Evolutionary conservation across 2,113 vertebrate species (phyloP), one percentile per base, ranked within the genome.

Genomic region (Bolborhynchus lineola): DNA sequence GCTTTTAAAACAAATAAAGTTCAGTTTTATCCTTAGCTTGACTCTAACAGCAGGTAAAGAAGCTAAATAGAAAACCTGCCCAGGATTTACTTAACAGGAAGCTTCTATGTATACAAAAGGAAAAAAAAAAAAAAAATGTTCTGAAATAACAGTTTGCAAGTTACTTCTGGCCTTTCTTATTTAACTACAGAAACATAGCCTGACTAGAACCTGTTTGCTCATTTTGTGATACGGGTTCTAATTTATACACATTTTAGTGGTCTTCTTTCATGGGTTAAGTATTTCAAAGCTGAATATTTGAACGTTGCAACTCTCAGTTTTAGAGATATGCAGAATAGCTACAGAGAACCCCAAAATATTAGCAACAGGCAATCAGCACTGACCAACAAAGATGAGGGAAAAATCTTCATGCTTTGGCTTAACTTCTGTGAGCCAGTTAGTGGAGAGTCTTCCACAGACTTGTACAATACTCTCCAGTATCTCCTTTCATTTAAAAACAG

Each of bases 331-430:
- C 6, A 31, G 28, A 52, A 72, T 4, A 39, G 29, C 26, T 71
- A 19, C 0, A 0, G 16, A 59, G 21, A 44, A 67, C 15, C 11
- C 18, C 18, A 31, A 57, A 82, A 50, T n/a, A 50, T 19, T 47
- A 57, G 26, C 7, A 77, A 26, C 2, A 1, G 23, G 4, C 14
- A 82, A 70, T 33, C 37, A 24, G 5, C 1, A 3, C 6, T 35
- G 24, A 88, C 4, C 5, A 24, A 23, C 20, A 76, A 47, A 70
- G 3, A 4, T 18, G 6, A 52, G 12, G 13, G 41, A 85, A 31
- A 67, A 57, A 65, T 74, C 57, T 21, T 7, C 13, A 21, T 26
- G 16, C 4, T 67, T 62, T 52, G 33, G 10, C 6, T 71, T 47
- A 76, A 26, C 10, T 71, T 80, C 62, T 55, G 5, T 64, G 14